A percentile compares a stretch with the other conserved stretches of the same genome.
phyloP scores from a whole-genome alignment of 2,888 invertebrate genomes.

The Barypeithes pellucidus region DNA sequence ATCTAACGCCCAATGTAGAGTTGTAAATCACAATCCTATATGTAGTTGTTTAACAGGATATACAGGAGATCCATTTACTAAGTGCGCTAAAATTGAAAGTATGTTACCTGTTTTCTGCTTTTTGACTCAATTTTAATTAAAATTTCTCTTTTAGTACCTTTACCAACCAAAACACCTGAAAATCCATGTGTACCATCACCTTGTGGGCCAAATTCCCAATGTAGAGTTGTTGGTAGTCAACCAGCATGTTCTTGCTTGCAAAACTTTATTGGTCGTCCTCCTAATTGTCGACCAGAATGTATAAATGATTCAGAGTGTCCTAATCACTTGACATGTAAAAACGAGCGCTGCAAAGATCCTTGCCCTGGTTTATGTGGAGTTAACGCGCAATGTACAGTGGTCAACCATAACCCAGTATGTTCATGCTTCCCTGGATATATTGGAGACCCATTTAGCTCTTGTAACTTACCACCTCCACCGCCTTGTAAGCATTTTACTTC shows the following conservation, averaged over 20 bases:
- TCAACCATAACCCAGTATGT: conserved; percentile 87
- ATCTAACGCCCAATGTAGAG: conserved; percentile 77
- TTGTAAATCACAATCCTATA: conserved; percentile 80
- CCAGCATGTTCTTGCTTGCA: conserved; percentile 89
- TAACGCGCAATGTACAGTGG: conserved; percentile 87
- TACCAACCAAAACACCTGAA: conserved; percentile 68
- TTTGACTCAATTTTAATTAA: conserved; percentile 47
- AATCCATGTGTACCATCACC: conserved; percentile 88
- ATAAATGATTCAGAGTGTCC: conserved; percentile 87
- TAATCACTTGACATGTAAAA: conserved; percentile 85
- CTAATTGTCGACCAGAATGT: conserved; percentile 90
- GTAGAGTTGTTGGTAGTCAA: conserved; percentile 84
- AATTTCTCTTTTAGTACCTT: conserved; percentile 67
- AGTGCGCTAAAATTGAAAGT: conserved; percentile 69
- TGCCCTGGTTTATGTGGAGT: conserved; percentile 86
- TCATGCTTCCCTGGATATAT: conserved; percentile 87
- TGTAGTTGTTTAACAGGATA: conserved; percentile 78
- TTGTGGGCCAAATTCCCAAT: conserved; percentile 88
- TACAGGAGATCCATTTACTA: conserved; percentile 78
- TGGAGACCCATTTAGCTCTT: conserved; percentile 82
- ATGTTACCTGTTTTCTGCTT: conserved; percentile 56
- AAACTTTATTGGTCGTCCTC: conserved; percentile 88
- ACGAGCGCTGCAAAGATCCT: conserved; percentile 88
- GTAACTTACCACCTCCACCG: conserved; percentile 66
- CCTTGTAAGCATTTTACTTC: conserved; percentile 65